These are phyloP conservation scores for Epinephelus fuscoguttatus DNA, from an alignment of 2,113 vertebrate species.

Conservation along the genomic window DNA sequence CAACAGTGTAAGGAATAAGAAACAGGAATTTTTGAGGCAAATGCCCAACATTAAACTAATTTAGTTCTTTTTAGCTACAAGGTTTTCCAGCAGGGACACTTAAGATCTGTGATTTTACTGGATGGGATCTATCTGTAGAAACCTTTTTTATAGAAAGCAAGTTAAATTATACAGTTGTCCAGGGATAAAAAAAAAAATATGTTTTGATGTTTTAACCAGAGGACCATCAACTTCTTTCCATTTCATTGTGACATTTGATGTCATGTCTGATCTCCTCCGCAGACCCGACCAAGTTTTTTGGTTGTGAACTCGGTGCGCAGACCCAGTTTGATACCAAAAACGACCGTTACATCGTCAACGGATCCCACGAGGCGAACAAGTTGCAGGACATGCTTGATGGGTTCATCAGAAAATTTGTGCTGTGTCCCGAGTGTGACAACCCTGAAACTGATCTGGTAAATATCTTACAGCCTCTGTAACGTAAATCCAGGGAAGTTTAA, in stretches of 20 bases:
- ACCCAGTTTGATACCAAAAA: conserved; percentile 99
- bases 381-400: conserved; percentile 99
- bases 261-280: neutral
- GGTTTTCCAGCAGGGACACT: too few species aligned
- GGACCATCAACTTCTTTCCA: neutral
- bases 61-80: too few species aligned
- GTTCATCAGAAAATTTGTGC: conserved; percentile 99
- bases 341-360: conserved; percentile 99
- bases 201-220: too few species aligned
- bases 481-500: neutral
- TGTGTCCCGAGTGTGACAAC: conserved; percentile 99
- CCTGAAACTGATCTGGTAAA: conserved; percentile 98
- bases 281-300: conserved; percentile 99
- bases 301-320: conserved; percentile 99
- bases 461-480: neutral
- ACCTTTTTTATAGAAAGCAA: too few species aligned
- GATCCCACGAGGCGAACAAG: conserved; percentile 99
- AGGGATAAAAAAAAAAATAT: too few species aligned
- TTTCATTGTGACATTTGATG: neutral
- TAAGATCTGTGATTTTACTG: too few species aligned
- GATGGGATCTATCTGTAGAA: too few species aligned
- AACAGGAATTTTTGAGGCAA: too few species aligned
- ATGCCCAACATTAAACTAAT: too few species aligned
- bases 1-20: too few species aligned
- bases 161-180: too few species aligned